phyloP scores from a whole-genome alignment of 2,797 vertebrate genomes.

The Mormyrops attenuatus region DNA sequence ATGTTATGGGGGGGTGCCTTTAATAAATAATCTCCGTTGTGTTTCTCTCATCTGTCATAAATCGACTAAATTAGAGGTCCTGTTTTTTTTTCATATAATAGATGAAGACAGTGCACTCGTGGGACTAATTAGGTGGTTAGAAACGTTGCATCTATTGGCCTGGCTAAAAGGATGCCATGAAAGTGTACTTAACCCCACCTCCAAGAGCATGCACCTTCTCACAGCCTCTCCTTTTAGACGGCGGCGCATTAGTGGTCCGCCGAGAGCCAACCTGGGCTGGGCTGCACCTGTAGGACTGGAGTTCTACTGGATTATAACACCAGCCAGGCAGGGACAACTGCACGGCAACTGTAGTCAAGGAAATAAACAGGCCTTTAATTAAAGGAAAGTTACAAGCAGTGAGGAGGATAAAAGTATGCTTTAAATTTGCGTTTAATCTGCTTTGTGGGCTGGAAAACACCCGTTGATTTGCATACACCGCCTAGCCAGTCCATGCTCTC shows the following conservation, averaged over 20 bases:
- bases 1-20: conserved; percentile 32
- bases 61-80: conserved; percentile 54
- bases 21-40: conserved; percentile 59
- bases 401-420: neutral
- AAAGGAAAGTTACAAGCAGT: neutral
- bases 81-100: conserved; percentile 49
- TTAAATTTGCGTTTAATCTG: neutral
- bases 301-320: neutral
- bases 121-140: conserved; percentile 59
- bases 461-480: neutral
- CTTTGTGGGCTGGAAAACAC: neutral
- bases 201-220: conserved; percentile 8
- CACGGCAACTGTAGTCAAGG: neutral
- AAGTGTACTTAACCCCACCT: conserved; percentile 50
- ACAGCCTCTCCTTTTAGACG: conserved; percentile 43
- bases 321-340: neutral
- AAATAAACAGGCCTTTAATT: neutral
- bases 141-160: conserved; percentile 59
- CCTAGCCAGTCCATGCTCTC: neutral
- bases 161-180: conserved; percentile 56
- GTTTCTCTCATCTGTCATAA: conserved; percentile 59
- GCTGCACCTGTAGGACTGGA: neutral
- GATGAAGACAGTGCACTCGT: conserved; percentile 55
- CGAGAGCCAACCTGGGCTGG: neutral
- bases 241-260: conserved; percentile 7